Conservation (phyloP, 2,797 vertebrate genomes). For the Mareca strepera region DNA sequence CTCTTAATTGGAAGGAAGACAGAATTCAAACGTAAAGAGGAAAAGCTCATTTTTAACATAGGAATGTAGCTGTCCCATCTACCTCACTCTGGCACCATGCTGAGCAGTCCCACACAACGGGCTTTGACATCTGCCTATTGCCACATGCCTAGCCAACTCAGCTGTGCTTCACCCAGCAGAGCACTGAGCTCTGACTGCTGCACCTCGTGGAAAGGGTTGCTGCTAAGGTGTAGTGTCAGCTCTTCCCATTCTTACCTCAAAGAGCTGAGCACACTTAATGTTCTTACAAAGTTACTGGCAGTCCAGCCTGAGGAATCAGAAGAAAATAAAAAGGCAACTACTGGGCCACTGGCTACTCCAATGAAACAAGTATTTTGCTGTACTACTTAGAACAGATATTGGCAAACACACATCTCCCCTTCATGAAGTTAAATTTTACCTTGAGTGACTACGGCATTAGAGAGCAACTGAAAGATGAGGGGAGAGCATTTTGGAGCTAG, state of each 20-base stretch:
- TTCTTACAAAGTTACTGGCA: not conserved
- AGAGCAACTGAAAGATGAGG: not conserved
- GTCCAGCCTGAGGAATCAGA: not conserved
- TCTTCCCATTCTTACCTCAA: not conserved
- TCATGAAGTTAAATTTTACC: not conserved
- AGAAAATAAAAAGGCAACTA: not conserved
- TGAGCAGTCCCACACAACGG: accelerated
- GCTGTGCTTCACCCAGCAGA: accelerated
- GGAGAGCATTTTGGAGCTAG: not conserved
- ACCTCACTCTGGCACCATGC: not conserved
- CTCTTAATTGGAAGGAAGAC: slow-evolving; percentile 16
- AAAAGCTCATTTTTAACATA: not conserved
- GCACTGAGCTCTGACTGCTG: not conserved
- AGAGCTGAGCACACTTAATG: accelerated
- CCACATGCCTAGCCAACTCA: accelerated
- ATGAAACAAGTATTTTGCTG: not conserved
- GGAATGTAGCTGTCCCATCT: accelerated
- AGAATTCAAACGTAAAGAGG: not conserved
- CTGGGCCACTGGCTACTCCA: not conserved
- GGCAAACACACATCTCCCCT: not conserved
- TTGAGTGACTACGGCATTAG: not conserved
- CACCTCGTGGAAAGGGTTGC: no score
- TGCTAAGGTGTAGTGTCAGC: not conserved
- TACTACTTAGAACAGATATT: not conserved
- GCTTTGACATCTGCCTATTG: not conserved